Evolutionary conservation across 2,888 invertebrate genomes (phyloP).

Genomic region (Scaptomyza caliginosa): DNA sequence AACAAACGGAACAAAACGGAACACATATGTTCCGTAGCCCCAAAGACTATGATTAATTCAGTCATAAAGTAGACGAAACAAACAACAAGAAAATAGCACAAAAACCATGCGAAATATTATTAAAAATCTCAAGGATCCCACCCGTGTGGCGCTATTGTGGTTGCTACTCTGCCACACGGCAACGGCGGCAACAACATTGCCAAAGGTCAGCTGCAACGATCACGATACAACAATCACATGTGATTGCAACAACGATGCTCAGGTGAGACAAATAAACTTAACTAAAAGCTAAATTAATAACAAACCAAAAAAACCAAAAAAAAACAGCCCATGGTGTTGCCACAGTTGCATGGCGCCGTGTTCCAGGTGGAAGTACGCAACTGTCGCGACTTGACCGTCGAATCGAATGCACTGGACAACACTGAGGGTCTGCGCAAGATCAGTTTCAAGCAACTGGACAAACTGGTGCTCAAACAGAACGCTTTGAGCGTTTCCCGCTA

Average conservation of each 20-base stretch:
- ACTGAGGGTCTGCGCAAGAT: conserved; percentile 87
- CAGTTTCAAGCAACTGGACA: conserved; percentile 87
- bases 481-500: conserved; percentile 87
- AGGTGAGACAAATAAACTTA: conserved; percentile 78
- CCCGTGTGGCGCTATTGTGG: conserved; percentile 9
- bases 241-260: conserved; percentile 81
- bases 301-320: no score
- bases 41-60: conserved; percentile 30
- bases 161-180: conserved; percentile 16
- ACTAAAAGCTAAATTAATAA: no score
- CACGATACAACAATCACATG: conserved; percentile 82
- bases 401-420: conserved; percentile 86
- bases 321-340: conserved; percentile 86
- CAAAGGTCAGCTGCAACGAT: conserved; percentile 79
- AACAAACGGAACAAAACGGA: conserved; percentile 1
- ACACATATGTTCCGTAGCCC: background rate
- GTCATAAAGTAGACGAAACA: conserved; percentile 6
- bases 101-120: conserved; percentile 58
- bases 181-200: conserved; percentile 3
- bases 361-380: conserved; percentile 88
- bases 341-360: conserved; percentile 82
- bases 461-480: conserved; percentile 87
- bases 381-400: conserved; percentile 87
- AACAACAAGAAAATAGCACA: conserved; percentile 9
- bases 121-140: conserved; percentile 71